Conservation (phyloP, 2,888 invertebrate genomes). For the Latrodectus hesperus region DNA sequence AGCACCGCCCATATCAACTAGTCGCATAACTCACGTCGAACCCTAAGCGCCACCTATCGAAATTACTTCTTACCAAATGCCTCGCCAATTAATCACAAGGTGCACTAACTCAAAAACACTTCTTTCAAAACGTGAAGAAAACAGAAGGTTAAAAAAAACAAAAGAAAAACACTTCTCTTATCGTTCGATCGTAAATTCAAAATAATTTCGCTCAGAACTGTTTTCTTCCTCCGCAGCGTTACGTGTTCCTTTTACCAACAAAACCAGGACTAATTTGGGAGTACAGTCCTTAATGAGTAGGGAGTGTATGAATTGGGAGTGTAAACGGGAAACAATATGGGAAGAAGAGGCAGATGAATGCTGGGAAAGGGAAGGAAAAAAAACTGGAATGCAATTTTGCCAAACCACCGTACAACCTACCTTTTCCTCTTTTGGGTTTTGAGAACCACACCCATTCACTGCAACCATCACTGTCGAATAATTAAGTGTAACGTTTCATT, state of each 20-base stretch:
- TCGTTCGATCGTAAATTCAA: slow-evolving; percentile 38
- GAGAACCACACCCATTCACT: slow-evolving; percentile 49
- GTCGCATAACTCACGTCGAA: not conserved
- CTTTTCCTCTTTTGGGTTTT: slow-evolving; percentile 12
- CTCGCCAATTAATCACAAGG: not conserved
- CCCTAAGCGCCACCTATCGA: not conserved
- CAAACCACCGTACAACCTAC: slow-evolving; percentile 9
- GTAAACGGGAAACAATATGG: too few species aligned
- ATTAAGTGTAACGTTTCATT: slow-evolving; percentile 68
- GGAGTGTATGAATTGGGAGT: slow-evolving; percentile 25
- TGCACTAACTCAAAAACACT: not conserved
- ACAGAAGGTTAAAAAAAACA: not conserved
- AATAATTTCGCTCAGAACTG: slow-evolving; percentile 27
- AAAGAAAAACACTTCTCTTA: not conserved
- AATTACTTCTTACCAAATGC: not conserved
- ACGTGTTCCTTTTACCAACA: slow-evolving; percentile 52
- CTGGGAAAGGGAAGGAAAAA: slow-evolving; percentile 9
- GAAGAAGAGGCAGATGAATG: not conserved
- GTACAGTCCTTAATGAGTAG: slow-evolving; percentile 50
- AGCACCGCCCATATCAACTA: not conserved
- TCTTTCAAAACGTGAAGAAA: not conserved
- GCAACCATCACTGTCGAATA: slow-evolving; percentile 45
- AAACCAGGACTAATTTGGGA: slow-evolving; percentile 46
- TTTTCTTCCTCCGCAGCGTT: slow-evolving; percentile 8
- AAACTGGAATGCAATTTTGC: slow-evolving; percentile 44